Base-by-base conservation (phyloP, 2,113 vertebrate genomes). In the human (Homo sapiens) region DNA sequence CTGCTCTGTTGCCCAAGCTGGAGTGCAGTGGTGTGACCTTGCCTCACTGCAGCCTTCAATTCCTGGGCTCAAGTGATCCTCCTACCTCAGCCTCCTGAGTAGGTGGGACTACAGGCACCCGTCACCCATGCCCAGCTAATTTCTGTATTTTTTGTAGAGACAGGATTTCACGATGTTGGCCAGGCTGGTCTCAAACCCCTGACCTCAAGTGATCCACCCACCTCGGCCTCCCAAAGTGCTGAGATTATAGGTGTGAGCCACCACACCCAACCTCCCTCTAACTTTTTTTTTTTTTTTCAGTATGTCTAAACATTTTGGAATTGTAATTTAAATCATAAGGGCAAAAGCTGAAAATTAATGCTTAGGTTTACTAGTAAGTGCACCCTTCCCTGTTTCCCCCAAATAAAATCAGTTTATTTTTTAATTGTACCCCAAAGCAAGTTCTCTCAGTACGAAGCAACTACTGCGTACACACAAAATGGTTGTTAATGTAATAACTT, bases 401-500 rank as follows among this genome's bases (percentile, higher is more conserved):
- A 80, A 92, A 92, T 94, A 96, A 96, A 92, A 91, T 93, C 89
- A 48, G 70, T 38, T 97, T 91, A 90, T 43, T 95, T 73, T 96
- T 90, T 94, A 93, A 94, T 96, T 76, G 96, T 22, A 89, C 40
- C 79, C 70, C 70, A 22, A 93, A 90, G 25, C 83, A 78, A 73
- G 84, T 50, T 93, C 88, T 96, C 81, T 92, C 75, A 92, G 55
- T 85, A 93, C 27, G 93, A 96, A 97, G 82, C 93, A 96, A 96
- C 57, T 72, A 95, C 94, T 86, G 97, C 96, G 76, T 9, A 90
- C 78, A 95, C 59, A 76, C 52, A 95, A 83, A 96, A 91, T 85
- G 84, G 48, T 79, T 95, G 89, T 89, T 94, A 93, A 94, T 66
- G 55, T 95, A 75, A 32, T 90, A 52, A 89, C 72, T 94, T 95